Conservation (phyloP, 2,888 invertebrate species). For the Blastobasis adustella region DNA sequence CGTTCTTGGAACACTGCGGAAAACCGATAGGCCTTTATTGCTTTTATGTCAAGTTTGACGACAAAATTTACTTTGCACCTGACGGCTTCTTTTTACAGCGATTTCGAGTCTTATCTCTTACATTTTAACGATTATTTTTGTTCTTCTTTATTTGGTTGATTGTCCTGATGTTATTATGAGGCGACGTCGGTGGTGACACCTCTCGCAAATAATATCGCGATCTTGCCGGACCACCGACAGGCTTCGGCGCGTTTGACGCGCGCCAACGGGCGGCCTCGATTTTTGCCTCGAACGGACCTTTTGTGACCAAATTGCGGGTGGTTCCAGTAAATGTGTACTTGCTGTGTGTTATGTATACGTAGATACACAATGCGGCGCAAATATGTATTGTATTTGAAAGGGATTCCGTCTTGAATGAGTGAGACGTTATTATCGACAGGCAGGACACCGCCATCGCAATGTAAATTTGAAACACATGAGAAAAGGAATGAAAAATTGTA, state of each 20-base stretch:
- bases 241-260: constrained; percentile 37
- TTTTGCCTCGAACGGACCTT: constrained; percentile 8
- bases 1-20: constrained; percentile 54
- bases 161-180: constrained; percentile 35
- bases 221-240: constrained; percentile 27
- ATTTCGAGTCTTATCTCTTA: constrained; percentile 16
- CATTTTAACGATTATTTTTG: background rate
- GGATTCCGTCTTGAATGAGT: too few relatives aligned
- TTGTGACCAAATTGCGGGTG: background rate
- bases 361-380: too few relatives aligned
- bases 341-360: background rate
- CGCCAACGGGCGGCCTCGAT: constrained; percentile 14
- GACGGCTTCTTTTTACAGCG: constrained; percentile 4
- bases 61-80: constrained; percentile 13
- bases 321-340: background rate
- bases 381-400: too few relatives aligned
- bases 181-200: constrained; percentile 49
- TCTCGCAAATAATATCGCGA: constrained; percentile 43
- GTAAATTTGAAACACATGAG: too few relatives aligned
- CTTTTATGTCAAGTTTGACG: constrained; percentile 25
- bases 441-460: too few relatives aligned
- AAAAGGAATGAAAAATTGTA: too few relatives aligned
- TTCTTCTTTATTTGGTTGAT: too few relatives aligned
- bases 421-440: too few relatives aligned
- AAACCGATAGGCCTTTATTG: constrained; percentile 59